These are phyloP conservation scores for Epinephelus lanceolatus DNA, from an alignment of 2,113 vertebrate species.

Conservation along the genomic window DNA sequence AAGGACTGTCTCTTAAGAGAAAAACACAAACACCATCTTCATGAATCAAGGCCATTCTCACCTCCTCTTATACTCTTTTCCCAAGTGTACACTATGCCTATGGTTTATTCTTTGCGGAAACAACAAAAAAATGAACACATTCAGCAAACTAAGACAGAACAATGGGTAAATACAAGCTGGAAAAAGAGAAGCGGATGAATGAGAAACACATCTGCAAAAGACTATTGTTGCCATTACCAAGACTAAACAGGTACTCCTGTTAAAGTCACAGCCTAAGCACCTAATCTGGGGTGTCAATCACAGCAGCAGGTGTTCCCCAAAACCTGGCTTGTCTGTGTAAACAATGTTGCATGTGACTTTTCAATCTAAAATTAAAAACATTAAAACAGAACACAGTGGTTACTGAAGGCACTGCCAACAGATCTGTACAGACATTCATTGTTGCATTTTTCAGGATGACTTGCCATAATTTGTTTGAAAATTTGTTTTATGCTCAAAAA, in stretches of 20 bases:
- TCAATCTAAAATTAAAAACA: too few relatives aligned
- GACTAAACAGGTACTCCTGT: not conserved
- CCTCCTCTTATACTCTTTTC: not conserved
- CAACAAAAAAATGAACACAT: not conserved
- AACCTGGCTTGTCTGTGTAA: not conserved
- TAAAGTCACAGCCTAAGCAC: not conserved
- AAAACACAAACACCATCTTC: not conserved
- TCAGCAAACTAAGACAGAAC: not conserved
- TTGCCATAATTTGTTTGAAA: not conserved
- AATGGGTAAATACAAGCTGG: not conserved
- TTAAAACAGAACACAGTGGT: not conserved
- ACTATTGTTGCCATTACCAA: not conserved
- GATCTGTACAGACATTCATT: not conserved
- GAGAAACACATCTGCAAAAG: not conserved
- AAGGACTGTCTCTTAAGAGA: not conserved
- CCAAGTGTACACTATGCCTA: not conserved
- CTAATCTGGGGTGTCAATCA: not conserved
- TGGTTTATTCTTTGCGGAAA: not conserved
- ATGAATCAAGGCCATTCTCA: constrained; percentile 4
- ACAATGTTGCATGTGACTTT: not conserved
- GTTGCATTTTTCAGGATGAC: not conserved
- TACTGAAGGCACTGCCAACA: too few relatives aligned
- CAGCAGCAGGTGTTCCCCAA: not conserved
- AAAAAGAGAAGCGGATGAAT: not conserved
- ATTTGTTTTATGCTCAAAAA: not conserved